Base-by-base conservation (phyloP, 2,113 vertebrate genomes). In the Pelusios castaneus region DNA sequence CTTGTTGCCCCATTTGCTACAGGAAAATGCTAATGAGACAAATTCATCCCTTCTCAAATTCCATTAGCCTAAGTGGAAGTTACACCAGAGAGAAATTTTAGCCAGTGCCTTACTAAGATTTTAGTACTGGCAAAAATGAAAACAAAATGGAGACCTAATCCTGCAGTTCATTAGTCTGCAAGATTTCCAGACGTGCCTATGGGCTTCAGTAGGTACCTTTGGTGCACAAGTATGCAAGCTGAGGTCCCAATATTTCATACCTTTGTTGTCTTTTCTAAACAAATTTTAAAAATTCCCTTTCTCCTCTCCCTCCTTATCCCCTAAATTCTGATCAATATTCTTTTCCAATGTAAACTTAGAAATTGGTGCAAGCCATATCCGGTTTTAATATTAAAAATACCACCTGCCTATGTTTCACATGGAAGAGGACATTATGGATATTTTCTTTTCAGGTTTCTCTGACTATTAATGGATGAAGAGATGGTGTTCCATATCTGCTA, bases 401-500 rank as follows among this genome's bases (percentile, higher is more conserved):
- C 88, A 52, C 67, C 85, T 82, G 43, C 54, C 24, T 24, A 38
- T n/a, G 41, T 85, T 88, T 95, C 55, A 84, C 24, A 2, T 52
- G 47, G 38, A 85, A 83, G 60, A 52, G 51, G 5, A 67, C 38
- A 47, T 67, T 82, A 45, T 88, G 89, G 82, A 56, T 73, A 78
- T 29, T 56, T 21, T 45, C 10, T 60, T 31, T 90, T 91, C 55
- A 78, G n/a, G 4, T 90, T 95, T 91, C 54, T 94, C 4, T 1
- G 73, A 24, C 31, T 79, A 89, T 92, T 94, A 85, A 55, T 85
- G 51, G 79, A 29, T 80, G 25, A 55, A 82, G 27, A 58, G 63
- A 19, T 92, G 56, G 24, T 63, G 93, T 95, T 94, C 45, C 75
- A 92, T 76, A 70, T 55, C 17, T 5, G 3, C n/a, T 85, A 34